phyloP scores from a whole-genome alignment of 2,113 vertebrate species.

The Strigops habroptila region DNA sequence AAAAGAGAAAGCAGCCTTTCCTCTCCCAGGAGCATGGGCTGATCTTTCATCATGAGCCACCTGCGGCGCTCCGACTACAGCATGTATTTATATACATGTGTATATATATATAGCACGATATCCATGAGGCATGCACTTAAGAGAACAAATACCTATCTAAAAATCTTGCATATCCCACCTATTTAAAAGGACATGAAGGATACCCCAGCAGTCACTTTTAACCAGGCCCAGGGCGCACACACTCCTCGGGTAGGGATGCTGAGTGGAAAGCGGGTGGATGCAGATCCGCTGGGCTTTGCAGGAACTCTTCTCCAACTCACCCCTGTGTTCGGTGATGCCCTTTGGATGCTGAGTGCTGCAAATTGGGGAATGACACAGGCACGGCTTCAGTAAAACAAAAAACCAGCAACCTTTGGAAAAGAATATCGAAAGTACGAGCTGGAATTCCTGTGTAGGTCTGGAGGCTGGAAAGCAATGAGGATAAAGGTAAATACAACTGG shows the following conservation, averaged over 20 bases:
- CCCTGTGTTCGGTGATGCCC: background rate
- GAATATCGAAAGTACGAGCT: background rate
- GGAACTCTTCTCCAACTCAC: background rate
- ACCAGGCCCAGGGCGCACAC: rapidly evolving
- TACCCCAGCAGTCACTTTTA: background rate
- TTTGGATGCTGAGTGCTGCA: background rate
- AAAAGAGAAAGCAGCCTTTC: background rate
- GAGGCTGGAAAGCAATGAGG: background rate
- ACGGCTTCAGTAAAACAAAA: background rate
- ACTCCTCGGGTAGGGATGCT: background rate
- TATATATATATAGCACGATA: too few relatives aligned
- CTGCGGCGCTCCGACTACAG: rapidly evolving
- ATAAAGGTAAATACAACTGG: background rate
- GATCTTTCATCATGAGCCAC: background rate
- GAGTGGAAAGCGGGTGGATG: background rate
- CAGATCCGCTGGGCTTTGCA: background rate
- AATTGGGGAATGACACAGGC: too few relatives aligned
- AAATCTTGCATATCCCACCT: background rate
- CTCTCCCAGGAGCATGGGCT: rapidly evolving
- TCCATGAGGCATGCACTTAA: background rate
- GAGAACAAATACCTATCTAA: background rate
- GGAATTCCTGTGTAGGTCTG: rapidly evolving
- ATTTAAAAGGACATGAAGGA: background rate
- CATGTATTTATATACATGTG: background rate
- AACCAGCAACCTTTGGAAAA: background rate